Percentiles rank a stretch among this genome's conserved stretches.
Evolutionary conservation across 1,140 invertebrate species (phyloP).

Genomic region (Meteorus sp.): DNA sequence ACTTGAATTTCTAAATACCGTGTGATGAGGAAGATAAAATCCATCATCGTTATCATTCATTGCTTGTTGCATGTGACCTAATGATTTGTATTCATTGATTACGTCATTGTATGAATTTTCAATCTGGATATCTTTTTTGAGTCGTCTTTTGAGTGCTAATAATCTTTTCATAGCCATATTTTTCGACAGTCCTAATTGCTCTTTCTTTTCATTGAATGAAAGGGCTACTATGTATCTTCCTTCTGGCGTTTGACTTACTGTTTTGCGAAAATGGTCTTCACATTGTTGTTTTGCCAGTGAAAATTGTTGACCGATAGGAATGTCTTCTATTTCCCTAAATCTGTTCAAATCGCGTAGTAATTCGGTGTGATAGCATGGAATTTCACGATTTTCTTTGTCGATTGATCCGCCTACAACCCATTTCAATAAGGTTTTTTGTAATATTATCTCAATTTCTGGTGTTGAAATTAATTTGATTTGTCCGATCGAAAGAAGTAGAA

Average conservation of each 20-base stretch:
- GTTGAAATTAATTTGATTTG: constrained; percentile 20
- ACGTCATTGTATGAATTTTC: constrained; percentile 34
- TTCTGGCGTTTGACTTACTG: constrained; percentile 20
- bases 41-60: background rate
- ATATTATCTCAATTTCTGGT: constrained; percentile 2
- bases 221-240: constrained; percentile 41
- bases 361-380: background rate
- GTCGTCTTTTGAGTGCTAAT: constrained; percentile 38
- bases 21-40: constrained; percentile 23
- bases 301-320: background rate
- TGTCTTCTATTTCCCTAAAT: constrained; percentile 31
- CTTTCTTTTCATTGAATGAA: constrained; percentile 33
- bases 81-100: constrained; percentile 30
- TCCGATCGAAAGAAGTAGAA: constrained; percentile 33
- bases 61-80: constrained; percentile 18
- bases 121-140: constrained; percentile 33
- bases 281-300: constrained; percentile 10
- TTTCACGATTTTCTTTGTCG: background rate
- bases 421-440: constrained; percentile 30
- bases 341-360: constrained; percentile 7
- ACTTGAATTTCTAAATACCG: constrained; percentile 6
- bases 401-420: constrained; percentile 26
- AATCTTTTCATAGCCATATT: constrained; percentile 26
- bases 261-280: constrained; percentile 24
- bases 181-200: constrained; percentile 37